Base-by-base conservation (phyloP, 1,140 invertebrate genomes). In the Epicauta chinensis region DNA sequence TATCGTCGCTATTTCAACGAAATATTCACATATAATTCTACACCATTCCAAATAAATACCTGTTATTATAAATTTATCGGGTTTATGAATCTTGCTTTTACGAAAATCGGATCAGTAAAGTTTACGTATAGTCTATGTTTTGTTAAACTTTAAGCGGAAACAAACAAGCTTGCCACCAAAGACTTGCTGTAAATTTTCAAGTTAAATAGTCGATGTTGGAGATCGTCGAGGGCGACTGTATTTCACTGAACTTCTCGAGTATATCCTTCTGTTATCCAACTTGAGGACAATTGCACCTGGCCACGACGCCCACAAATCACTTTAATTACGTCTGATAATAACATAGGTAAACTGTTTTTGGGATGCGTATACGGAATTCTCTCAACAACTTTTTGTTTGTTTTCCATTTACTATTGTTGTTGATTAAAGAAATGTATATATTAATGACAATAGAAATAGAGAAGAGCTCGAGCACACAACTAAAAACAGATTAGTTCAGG, bases 201-300 rank as follows among this genome's bases (percentile, higher is more conserved):
- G 23, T 23, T 2, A 23, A 23, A 23, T 23, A 23, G 7, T 23
- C 23, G 7, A 23, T 23, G 23, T 23, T 23, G n/a, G n/a, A 23
- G 7, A 23, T 23, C 4, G 23, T 23, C 4, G 42, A 40, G 43
- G 38, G 31, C 47, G 37, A 42, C 54, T 47, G 29, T 17, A 29
- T 51, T 45, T 7, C 23, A 49, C 46, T 39, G 11, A 53, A 53
- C 36, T 53, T 53, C 45, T 38, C 37, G 39, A 43, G 43, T 37
- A 59, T 36, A 55, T 55, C 39, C 53, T 43, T 23, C 13, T 55
- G 32, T 56, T 59, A 59, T 55, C 48, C 53, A 38, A 39, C 36
- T 51, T 39, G 51, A 59, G 49, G 53, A 59, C 57, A 59, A 59
- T 59, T 55, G 57, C 48, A 59, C 57, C 57, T 59, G 57, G 43